Evolutionary conservation across 1,140 invertebrate genomes (phyloP), one percentile per base, ranked within the genome.

Genomic region (Calephelis virginiensis): DNA sequence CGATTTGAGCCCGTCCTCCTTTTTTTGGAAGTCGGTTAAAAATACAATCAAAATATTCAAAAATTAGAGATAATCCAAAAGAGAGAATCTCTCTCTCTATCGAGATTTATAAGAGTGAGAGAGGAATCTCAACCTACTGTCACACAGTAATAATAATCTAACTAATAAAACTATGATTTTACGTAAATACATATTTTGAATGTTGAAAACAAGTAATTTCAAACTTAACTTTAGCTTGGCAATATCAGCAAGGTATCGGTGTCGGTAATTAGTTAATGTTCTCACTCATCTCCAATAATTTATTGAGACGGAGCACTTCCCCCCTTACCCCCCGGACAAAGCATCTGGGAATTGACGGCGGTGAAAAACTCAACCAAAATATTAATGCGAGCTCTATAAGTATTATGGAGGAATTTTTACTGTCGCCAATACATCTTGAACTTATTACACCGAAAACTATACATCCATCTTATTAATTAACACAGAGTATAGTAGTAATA

Each of bases 321-420:
- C 65, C 62, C 64, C 76, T 56, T 70, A 7, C 70, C 70, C 75
- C 74, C 74, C 63, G 71, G 68, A 73, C 71, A 72, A 72, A 72
- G 64, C 80, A 78, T 74, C 40, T 67, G 84, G 84, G 88, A 88
- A 88, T 89, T 85, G 81, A 59, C 71, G 81, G 78, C 77, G 85
- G 81, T 75, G 88, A 90, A 90, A 90, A 90, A 90, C 86, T 90
- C 83, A 82, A 87, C 81, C 86, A 83, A 91, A 91, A 91, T 91
- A 91, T 91, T 91, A 91, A 91, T 89, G 85, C 86, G 82, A 56
- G 70, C 74, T 75, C 77, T 81, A 79, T 81, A 78, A 74, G 81
- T 86, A 90, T 88, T 85, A 84, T 79, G 67, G 43, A 28, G 12
- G 40, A 5, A 68, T 53, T 61, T 13, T 28, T 50, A 53, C 49